A percentile compares a stretch with the other conserved stretches of the same genome.
phyloP scores from a whole-genome alignment of 2,797 vertebrate species.

The Melanotaenia parkinsoni region DNA sequence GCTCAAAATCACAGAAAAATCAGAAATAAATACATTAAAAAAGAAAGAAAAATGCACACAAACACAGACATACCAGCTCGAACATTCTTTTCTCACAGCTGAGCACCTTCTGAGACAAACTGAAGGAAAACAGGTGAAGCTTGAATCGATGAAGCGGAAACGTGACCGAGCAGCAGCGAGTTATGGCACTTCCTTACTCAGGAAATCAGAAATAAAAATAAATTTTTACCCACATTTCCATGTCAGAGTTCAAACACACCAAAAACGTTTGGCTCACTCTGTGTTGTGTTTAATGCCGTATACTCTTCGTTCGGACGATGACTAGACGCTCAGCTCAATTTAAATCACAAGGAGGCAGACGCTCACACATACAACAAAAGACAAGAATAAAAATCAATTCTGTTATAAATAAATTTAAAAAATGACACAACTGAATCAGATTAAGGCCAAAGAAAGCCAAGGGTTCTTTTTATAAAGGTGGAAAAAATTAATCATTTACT shows the following conservation, averaged over 20 bases:
- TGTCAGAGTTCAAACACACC: slow-evolving; percentile 10
- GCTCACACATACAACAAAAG: slow-evolving; percentile 16
- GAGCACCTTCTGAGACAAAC: slow-evolving; percentile 72
- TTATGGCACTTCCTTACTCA: slow-evolving; percentile 58
- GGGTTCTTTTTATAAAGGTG: slow-evolving; percentile 53
- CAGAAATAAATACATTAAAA: slow-evolving; percentile 11
- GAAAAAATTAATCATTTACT: slow-evolving; percentile 73
- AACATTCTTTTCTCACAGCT: slow-evolving; percentile 34
- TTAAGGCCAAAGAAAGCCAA: slow-evolving; percentile 65
- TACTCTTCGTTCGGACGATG: slow-evolving; percentile 16
- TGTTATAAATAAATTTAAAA: slow-evolving; percentile 17
- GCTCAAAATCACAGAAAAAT: slow-evolving; percentile 42
- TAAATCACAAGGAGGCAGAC: slow-evolving; percentile 53
- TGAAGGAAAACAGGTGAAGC: slow-evolving; percentile 28
- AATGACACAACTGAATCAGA: slow-evolving; percentile 55
- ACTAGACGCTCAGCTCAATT: slow-evolving; percentile 40
- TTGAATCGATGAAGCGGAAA: not conserved
- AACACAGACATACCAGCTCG: slow-evolving; percentile 3
- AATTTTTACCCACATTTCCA: not conserved
- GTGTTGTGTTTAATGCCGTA: slow-evolving; percentile 9
- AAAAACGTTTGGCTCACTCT: slow-evolving; percentile 17
- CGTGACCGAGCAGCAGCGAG: slow-evolving; percentile 8
- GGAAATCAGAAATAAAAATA: slow-evolving; percentile 17
- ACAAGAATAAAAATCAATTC: not conserved
- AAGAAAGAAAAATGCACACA: not conserved